Evolutionary conservation across 2,888 invertebrate species (phyloP), one percentile per base, ranked within the genome.

Genomic region (Conchocele bisecta): DNA sequence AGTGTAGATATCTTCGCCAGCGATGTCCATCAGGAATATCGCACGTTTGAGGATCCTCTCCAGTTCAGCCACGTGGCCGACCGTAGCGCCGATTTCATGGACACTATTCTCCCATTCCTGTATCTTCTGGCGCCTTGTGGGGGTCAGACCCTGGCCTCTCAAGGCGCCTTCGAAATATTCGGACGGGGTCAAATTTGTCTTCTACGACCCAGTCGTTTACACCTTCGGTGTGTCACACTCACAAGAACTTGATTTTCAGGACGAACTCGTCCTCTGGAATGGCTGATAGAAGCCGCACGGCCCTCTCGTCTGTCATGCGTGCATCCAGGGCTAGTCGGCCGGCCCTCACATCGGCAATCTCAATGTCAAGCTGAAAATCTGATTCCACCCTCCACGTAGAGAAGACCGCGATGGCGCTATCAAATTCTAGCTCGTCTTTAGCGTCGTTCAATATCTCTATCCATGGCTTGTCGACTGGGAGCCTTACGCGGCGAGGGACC

Each of bases 351-450:
- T 50, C 7, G 17, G 37, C 15, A 42, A 50, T 58, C 9, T 39
- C 58, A 17, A 60, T 50, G 44, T 59, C 53, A 41, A 46, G 37
- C 22, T 51, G 67, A 46, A 60, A 51, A 17, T 50, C 51, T 31
- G 37, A 9, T 22, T 60, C 67, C 13, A 39, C 41, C 59, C 31
- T 60, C 41, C 53, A 41, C 15, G 54, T 53, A 20, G 41, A 39
- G 41, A 53, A 54, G 41, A 37, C 53, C 20, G 24, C 41, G 11
- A 31, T 13, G 17, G 63, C 39, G 54, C 54, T 54, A 4, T 63
- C 63, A 11, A 53, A 17, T n/a, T 41, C 53, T 42, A 26, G 41
- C 42, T 54, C 28, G 29, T 2, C 39, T 53, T 61, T 71, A 26
- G 59, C 48, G 28, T 44, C 58, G 44, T 9, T n/a, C 20, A 44